A percentile compares a stretch with the other conserved stretches of the same genome.
Evolutionary conservation across 2,113 vertebrate species (phyloP).

Genomic region (Zootoca vivipara): DNA sequence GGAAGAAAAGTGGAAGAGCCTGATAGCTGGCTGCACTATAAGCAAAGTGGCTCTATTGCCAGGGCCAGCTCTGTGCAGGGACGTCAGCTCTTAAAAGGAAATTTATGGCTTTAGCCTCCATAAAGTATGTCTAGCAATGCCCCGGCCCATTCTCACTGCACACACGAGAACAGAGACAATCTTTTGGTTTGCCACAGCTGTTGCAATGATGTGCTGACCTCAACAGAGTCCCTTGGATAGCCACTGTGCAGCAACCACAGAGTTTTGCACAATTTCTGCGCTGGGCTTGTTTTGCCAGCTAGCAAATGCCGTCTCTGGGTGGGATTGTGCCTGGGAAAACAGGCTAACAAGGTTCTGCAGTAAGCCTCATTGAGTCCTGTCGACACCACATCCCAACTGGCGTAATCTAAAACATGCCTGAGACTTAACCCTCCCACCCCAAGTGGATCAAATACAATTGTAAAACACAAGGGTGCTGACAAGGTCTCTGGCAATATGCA

Average conservation of each 20-base stretch:
- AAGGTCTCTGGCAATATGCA: conserved; percentile 52
- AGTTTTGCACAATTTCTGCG: background rate
- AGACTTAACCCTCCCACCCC: conserved; percentile 42
- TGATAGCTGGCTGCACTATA: background rate
- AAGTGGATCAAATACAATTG: conserved; percentile 63
- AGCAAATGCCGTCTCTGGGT: conserved; percentile 15
- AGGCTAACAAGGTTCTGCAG: conserved; percentile 26
- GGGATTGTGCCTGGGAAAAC: conserved; percentile 5
- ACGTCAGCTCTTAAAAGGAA: background rate
- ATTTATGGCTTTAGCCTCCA: background rate
- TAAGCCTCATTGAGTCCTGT: conserved; percentile 58
- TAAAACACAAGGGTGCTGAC: conserved; percentile 65
- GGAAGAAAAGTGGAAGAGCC: background rate
- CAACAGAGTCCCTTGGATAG: background rate
- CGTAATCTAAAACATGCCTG: conserved; percentile 67
- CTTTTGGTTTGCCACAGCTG: background rate
- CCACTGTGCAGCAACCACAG: background rate
- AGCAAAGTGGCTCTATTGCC: background rate
- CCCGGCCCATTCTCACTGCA: background rate
- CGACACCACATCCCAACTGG: conserved; percentile 55
- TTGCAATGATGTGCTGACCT: background rate
- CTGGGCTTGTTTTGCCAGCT: conserved; percentile 3
- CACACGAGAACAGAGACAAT: background rate
- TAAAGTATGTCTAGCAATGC: background rate
- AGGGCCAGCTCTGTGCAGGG: background rate